phyloP scores from a whole-genome alignment of 2,797 vertebrate genomes.

The Urocyon cinereoargenteus region DNA sequence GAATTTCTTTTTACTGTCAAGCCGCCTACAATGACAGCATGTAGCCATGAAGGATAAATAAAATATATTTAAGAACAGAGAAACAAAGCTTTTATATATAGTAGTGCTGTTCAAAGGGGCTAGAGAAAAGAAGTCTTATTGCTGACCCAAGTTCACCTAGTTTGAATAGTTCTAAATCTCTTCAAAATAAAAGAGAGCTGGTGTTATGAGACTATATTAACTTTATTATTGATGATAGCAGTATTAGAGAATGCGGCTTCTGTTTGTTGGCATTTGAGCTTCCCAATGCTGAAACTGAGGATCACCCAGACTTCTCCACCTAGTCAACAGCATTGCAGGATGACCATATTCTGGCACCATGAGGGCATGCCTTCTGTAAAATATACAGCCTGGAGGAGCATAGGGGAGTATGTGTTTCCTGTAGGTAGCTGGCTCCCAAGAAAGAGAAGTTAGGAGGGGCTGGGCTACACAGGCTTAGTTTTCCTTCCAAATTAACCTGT shows the following conservation, averaged over 20 bases:
- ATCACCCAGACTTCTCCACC: slow-evolving; percentile 3
- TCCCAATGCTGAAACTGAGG: not conserved
- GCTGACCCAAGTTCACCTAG: not conserved
- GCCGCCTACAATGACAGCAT: not conserved
- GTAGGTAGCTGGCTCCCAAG: not conserved
- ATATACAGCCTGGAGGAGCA: not conserved
- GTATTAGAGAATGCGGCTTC: not conserved
- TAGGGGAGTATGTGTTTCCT: not conserved
- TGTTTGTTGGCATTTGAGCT: not conserved
- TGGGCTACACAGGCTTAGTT: not conserved
- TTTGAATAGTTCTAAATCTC: not conserved
- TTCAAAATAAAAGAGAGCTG: not conserved
- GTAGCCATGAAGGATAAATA: slow-evolving; percentile 29
- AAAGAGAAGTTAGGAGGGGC: not conserved
- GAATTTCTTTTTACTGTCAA: not conserved
- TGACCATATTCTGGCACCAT: not conserved
- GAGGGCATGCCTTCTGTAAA: not conserved
- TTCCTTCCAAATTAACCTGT: not conserved
- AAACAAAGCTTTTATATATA: slow-evolving; percentile 50
- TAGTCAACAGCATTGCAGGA: not conserved
- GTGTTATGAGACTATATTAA: not conserved
- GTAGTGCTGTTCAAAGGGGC: not conserved
- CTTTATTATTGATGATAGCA: slow-evolving; percentile 11
- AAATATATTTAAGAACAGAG: slow-evolving; percentile 17
- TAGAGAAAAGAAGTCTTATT: slow-evolving; percentile 57